A percentile compares a stretch with the other conserved stretches of the same genome.
Evolutionary conservation across 2,888 invertebrate genomes (phyloP).

Genomic region (Notodonta dromedarius): DNA sequence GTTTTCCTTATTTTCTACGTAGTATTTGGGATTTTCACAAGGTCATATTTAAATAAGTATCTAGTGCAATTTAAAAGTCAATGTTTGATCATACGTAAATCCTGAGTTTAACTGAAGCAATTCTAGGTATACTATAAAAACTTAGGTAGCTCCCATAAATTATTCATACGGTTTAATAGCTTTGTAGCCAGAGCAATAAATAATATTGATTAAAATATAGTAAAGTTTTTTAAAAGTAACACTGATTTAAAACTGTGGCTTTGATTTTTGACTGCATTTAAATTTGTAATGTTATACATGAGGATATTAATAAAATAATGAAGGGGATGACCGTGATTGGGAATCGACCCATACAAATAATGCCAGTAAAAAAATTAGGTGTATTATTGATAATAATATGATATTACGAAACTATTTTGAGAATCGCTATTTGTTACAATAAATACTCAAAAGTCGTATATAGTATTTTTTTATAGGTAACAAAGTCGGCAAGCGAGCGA

Average conservation of each 20-base stretch:
- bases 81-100: neutral
- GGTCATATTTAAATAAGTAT: neutral
- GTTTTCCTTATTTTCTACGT: neutral
- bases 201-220: constrained; percentile 31
- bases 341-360: too few relatives aligned
- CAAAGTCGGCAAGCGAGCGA: too few relatives aligned
- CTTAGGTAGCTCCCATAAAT: constrained; percentile 38
- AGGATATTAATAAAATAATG: neutral
- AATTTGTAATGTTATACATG: neutral
- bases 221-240: constrained; percentile 7
- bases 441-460: too few relatives aligned
- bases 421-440: too few relatives aligned
- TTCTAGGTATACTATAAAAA: constrained; percentile 21
- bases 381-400: too few relatives aligned
- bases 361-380: too few relatives aligned
- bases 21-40: neutral
- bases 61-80: neutral
- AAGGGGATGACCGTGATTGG: neutral
- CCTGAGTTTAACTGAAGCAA: too few relatives aligned
- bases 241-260: constrained; percentile 13
- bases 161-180: constrained; percentile 42
- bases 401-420: too few relatives aligned
- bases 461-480: too few relatives aligned
- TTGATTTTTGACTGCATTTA: neutral
- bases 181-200: constrained; percentile 38